Evolutionary conservation across 2,888 invertebrate genomes (phyloP), one percentile per base, ranked within the genome.

Genomic region (Oasisia sp.): DNA sequence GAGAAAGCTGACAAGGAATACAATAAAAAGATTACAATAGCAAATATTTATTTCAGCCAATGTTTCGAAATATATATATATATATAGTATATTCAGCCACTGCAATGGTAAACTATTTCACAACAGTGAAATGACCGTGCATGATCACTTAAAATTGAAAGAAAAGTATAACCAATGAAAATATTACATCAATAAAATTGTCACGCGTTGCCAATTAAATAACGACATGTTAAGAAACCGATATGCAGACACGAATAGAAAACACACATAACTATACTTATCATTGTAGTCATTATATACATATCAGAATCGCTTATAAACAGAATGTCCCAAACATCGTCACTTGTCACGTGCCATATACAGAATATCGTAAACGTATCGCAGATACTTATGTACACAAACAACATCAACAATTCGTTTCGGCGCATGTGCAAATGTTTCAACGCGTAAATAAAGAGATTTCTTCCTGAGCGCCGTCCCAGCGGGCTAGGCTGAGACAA

Each of bases 301-400:
- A 74, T 74, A 74, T 50, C 74, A n/a, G 19, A 74, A 74, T 74
- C 74, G 27, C 74, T 27, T 19, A 74, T 74, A 74, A 74, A 74
- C 74, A 74, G 74, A 74, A 19, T 27, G 74, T 74, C 5, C n/a
- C 74, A 74, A 74, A 74, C 27, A 27, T 5, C 74, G 74, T 74
- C 27, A 74, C 74, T 19, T 74, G n/a, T 27, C n/a, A 27, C 74
- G 5, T 74, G n/a, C 27, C 74, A 74, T 74, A 74, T 74, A 74
- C 74, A 74, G n/a, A 74, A 74, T n/a, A 74, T 74, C 74, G 27
- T 74, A 74, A n/a, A n/a, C 74, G 27, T n/a, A 74, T 74, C 74
- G 74, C 74, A 74, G 27, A 74, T 74, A 74, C 74, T 74, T 74
- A 74, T 74, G 74, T 74, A 74, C 74, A 74, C 74, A 74, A 50